Percentiles rank a stretch among this genome's conserved stretches.
Conservation (phyloP, 2,797 vertebrate genomes). For the Lepus townsendii region DNA sequence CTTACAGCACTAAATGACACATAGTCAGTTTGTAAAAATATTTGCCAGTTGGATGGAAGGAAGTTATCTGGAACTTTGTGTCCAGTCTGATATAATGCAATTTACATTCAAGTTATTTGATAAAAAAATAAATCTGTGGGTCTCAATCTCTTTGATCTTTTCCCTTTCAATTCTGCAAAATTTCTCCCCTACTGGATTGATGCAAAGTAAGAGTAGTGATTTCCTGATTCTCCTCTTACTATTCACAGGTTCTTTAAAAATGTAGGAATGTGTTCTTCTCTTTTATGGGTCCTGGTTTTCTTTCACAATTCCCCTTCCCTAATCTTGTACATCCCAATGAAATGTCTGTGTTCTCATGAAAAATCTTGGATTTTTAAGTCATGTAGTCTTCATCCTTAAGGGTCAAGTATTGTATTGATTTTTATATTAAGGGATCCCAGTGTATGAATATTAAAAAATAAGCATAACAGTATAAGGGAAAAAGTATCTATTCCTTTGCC, state of each 20-base stretch:
- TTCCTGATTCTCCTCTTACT: neutral
- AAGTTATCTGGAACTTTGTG: neutral
- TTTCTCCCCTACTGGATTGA: neutral
- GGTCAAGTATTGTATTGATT: neutral
- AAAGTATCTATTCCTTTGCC: slow-evolving; percentile 2
- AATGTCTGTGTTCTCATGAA: neutral
- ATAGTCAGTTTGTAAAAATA: neutral
- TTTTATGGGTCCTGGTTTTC: neutral
- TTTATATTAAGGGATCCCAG: slow-evolving; percentile 18
- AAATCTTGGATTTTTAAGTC: slow-evolving; percentile 51
- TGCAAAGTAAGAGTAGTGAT: neutral
- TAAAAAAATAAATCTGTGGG: neutral
- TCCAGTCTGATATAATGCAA: neutral
- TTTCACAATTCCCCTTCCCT: neutral
- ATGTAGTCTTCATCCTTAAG: neutral
- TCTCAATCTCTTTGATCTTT: neutral
- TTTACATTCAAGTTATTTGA: neutral
- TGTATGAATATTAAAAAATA: neutral
- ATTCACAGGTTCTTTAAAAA: neutral
- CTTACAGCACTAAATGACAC: neutral
- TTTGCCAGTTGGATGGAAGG: neutral
- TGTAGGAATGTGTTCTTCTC: neutral
- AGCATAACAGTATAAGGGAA: neutral
- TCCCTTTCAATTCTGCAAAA: neutral
- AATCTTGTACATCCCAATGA: neutral